Conservation (phyloP, 2,113 vertebrate genomes). For the Engystomops pustulosus region DNA sequence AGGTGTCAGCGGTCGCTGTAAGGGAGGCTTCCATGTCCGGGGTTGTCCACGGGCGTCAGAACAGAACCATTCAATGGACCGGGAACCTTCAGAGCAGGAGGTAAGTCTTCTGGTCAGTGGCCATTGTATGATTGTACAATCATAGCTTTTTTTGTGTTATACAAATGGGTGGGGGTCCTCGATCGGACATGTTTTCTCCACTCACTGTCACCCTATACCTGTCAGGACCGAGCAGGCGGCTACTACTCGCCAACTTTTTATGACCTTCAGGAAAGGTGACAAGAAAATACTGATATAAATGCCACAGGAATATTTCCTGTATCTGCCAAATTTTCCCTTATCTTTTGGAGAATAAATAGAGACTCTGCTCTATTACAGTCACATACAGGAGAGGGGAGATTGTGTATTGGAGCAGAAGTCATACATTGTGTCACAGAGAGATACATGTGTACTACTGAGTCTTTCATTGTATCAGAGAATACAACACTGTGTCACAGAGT, state of each 20-base stretch:
- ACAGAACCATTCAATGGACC: background rate
- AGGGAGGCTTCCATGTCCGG: background rate
- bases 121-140: too few relatives aligned
- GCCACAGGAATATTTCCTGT: background rate
- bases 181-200: background rate
- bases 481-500: too few relatives aligned
- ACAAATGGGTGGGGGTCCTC: background rate
- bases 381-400: background rate
- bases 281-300: background rate
- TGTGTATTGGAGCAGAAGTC: background rate
- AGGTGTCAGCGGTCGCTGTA: background rate
- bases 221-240: background rate
- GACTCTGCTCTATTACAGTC: background rate
- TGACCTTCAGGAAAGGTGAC: slow-evolving; percentile 32
- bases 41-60: background rate
- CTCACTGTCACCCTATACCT: background rate
- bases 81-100: background rate
- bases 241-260: background rate
- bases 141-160: background rate
- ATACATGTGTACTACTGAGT: too few relatives aligned
- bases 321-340: background rate
- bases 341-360: background rate
- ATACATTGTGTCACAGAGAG: too few relatives aligned
- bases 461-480: too few relatives aligned
- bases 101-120: background rate